Base-by-base conservation (phyloP, 2,888 invertebrate genomes). In the Drosophila eohydei region DNA sequence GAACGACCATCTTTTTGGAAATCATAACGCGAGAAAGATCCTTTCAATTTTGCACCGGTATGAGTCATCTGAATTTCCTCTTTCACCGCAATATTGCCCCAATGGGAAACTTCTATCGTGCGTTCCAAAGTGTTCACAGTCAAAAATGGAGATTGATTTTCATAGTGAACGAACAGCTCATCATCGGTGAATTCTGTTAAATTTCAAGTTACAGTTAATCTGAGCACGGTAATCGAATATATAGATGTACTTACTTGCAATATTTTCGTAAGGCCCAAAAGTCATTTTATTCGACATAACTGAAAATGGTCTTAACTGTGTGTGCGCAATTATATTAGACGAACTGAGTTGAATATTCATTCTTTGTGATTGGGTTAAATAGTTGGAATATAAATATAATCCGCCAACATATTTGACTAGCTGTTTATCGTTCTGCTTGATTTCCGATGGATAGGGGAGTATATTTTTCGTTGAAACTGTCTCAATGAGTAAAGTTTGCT, bases 51-150 rank as follows among this genome's bases (percentile, higher is more conserved):
- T 12, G 99, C 99, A 46, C 99, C 99, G 51, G 97, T 96, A 91
- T 99, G 99, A 26, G 96, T 94, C 78, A 99, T 94, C 92, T 98
- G 97, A 81, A 99, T 95, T 8, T 96, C 95, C 92, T 99, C 99
- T 92, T 99, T 98, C 0, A 99, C 95, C 28, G 99, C 99, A 87
- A 99, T 97, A 91, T 99, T 99, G 9, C 99, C 99, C 99, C 99
- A 99, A 92, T 99, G 99, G 0, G 99, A 99, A 3, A 99, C 95
- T 93, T 99, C 99, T 86, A 99, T 96, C 0, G 95, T 94, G 55
- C 99, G 95, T 83, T 97, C 96, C 80, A 99, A 93, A 51, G 95
- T 94, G 0, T 97, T 97, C 0, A 99, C 97, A n/a, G 97, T 97
- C 78, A 99, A 93, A 93, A 99, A 99, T 36, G 99, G 98, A 44